Evolutionary conservation across 2,888 invertebrate genomes (phyloP).

Genomic region (Troides helena): DNA sequence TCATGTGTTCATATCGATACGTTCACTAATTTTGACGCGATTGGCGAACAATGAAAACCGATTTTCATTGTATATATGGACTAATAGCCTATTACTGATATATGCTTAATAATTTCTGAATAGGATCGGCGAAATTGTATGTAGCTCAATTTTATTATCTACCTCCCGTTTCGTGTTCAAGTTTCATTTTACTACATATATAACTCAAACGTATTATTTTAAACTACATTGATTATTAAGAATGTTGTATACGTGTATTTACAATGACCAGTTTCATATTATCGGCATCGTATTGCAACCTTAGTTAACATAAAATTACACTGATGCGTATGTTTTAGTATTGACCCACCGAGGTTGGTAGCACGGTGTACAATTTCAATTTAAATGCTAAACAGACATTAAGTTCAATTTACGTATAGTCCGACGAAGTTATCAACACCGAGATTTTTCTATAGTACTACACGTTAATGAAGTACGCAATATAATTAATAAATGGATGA

Average conservation of each 20-base stretch:
- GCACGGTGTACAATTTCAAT: background rate
- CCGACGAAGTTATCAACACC: background rate
- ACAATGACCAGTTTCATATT: background rate
- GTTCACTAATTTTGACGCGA: too few relatives aligned
- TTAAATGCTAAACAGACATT: conserved; percentile 13
- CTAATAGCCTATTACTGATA: too few relatives aligned
- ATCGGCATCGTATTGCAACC: background rate
- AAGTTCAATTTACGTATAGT: background rate
- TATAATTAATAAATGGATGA: conserved; percentile 1
- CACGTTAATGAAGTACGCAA: conserved; percentile 7
- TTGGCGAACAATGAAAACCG: too few relatives aligned
- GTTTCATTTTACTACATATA: too few relatives aligned
- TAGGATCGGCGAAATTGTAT: too few relatives aligned
- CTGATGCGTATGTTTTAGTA: background rate
- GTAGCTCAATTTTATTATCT: too few relatives aligned
- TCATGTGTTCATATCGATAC: too few relatives aligned
- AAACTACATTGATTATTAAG: background rate
- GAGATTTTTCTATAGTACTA: conserved; percentile 1
- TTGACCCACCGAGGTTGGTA: background rate
- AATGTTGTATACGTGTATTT: background rate
- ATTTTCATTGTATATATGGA: too few relatives aligned
- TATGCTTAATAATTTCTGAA: too few relatives aligned
- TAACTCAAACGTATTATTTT: background rate
- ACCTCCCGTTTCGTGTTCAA: too few relatives aligned
- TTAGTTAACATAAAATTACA: background rate